Percentiles rank a stretch among this genome's conserved stretches.
These are phyloP conservation scores for Lasioglossum morio DNA, from an alignment of 2,888 invertebrate species.

Conservation along the genomic window DNA sequence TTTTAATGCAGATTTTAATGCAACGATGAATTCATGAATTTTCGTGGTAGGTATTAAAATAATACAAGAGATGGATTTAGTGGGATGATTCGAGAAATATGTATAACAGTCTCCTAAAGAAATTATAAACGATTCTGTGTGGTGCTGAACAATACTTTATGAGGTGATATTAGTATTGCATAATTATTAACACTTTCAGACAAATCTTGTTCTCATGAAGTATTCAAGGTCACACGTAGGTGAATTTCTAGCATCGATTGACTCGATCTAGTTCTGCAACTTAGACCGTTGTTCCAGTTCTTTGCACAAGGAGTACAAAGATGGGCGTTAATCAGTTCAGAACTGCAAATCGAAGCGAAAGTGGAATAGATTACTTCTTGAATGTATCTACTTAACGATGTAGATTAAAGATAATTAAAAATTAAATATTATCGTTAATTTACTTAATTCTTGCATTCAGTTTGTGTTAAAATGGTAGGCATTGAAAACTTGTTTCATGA, in stretches of 20 bases:
- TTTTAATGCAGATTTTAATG: not conserved
- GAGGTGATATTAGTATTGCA: not conserved
- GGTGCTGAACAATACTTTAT: not conserved
- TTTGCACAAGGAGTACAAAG: conserved; percentile 30
- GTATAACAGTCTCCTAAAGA: not conserved
- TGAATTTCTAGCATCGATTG: conserved; percentile 8
- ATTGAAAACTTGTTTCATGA: too few species aligned
- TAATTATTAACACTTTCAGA: not conserved
- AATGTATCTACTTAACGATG: not conserved
- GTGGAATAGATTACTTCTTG: not conserved
- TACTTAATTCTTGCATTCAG: too few species aligned
- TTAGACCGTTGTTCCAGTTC: conserved; percentile 25
- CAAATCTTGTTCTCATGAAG: not conserved
- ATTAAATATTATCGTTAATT: too few species aligned
- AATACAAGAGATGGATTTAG: not conserved
- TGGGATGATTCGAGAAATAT: not conserved
- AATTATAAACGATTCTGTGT: not conserved
- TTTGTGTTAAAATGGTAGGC: too few species aligned
- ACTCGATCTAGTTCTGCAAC: conserved; percentile 27
- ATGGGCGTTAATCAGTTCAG: conserved; percentile 33
- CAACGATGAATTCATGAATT: not conserved
- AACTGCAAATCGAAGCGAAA: conserved; percentile 31
- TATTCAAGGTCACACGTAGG: conserved; percentile 1
- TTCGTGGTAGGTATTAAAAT: not conserved
- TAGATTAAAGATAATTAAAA: not conserved